A percentile compares a stretch with the other conserved stretches of the same genome.
Conservation (phyloP, 2,888 invertebrate species). For the Caenorhabditis uteleia region DNA sequence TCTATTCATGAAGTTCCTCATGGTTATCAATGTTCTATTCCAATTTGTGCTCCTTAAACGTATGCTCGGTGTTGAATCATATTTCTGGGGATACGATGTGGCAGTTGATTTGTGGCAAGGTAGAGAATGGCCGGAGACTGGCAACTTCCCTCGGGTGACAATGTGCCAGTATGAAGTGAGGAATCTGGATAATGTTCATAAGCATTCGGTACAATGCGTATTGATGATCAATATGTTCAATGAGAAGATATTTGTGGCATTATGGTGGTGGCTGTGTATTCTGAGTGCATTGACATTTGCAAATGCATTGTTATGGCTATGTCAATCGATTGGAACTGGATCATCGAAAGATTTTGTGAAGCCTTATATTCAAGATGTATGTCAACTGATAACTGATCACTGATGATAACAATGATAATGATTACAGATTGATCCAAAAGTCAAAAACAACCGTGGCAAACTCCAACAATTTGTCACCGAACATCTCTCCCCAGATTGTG, state of each 20-base stretch:
- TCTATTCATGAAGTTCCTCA: slow-evolving; percentile 63
- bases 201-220: slow-evolving; percentile 69
- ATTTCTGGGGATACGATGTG: slow-evolving; percentile 67
- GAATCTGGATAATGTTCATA: slow-evolving; percentile 67
- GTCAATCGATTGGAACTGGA: slow-evolving; percentile 32
- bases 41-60: slow-evolving; percentile 65
- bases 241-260: slow-evolving; percentile 65
- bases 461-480: slow-evolving; percentile 48
- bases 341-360: slow-evolving; percentile 39
- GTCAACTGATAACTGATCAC: slow-evolving; percentile 1
- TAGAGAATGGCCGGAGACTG: slow-evolving; percentile 68
- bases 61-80: slow-evolving; percentile 64
- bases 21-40: slow-evolving; percentile 61
- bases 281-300: slow-evolving; percentile 50
- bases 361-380: slow-evolving; percentile 56
- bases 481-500: slow-evolving; percentile 62
- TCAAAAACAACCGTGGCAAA: slow-evolving; percentile 40
- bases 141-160: slow-evolving; percentile 68
- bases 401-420: neutral
- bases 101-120: slow-evolving; percentile 59
- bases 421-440: slow-evolving; percentile 37
- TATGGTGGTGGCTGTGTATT: slow-evolving; percentile 68
- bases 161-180: slow-evolving; percentile 68
- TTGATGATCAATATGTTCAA: slow-evolving; percentile 68
- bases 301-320: slow-evolving; percentile 54